Base-by-base conservation (phyloP, 2,888 invertebrate species). In the Drosophila subquinaria region DNA sequence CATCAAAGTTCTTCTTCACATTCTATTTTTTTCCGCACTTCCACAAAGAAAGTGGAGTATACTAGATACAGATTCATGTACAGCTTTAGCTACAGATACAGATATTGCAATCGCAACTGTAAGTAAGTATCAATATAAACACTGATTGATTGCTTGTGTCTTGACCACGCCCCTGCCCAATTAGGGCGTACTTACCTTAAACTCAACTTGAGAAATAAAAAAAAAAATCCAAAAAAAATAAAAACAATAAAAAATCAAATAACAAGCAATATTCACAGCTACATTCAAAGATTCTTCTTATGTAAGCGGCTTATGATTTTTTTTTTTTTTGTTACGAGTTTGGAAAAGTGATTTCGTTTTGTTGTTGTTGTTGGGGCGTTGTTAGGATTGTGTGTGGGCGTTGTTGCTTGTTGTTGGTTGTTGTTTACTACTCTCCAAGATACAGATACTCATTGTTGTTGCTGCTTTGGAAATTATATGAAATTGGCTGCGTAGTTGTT, bases 281-380 rank as follows among this genome's bases (percentile, higher is more conserved):
- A 42, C 4, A 42, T 51, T 68, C 76, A 74, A 69, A 77, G 80
- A 82, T 80, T 45, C 36, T 27, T 78, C 78, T 82, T 82, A 85
- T 82, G 82, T 85, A 82, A 82, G 85, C 82, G 57, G 82, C 82
- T 82, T 82, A 82, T 72, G 23, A 23, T 76, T n/a, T n/a, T n/a
- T 15, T n/a, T n/a, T n/a, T 50, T 17, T 42, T 38, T 33, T 48
- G 8, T 42, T 52, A 30, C 65, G 9, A 57, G 65, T 17, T n/a
- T 52, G 56, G 64, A 64, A 73, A 81, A 67, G 76, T 73, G 77
- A 74, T 72, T 77, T 72, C 27, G 35, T 68, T 67, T 47, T 48
- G 52, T 57, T 72, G 69, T 50, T 48, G 52, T 57, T 72, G 69
- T 55, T 65, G 68, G 33, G 82, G 79, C 82, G 80, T 64, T 77